Conservation (phyloP, 2,888 invertebrate species). For the Himalopsyche japonica region DNA sequence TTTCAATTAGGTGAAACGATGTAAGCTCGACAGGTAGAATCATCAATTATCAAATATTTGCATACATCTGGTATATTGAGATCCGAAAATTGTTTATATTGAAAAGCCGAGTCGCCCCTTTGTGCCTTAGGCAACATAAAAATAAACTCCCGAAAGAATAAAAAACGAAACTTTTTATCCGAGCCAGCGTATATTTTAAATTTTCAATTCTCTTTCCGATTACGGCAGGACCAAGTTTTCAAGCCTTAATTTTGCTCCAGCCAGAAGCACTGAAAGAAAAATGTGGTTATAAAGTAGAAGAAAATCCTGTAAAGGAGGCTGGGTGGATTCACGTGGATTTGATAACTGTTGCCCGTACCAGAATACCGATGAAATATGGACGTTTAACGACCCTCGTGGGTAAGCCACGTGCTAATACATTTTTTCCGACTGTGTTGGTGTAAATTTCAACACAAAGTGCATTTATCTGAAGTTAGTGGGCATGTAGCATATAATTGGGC, state of each 20-base stretch:
- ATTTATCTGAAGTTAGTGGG: conserved; percentile 4
- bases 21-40: background rate
- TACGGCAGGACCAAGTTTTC: background rate
- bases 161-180: background rate
- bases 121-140: background rate
- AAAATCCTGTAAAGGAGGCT: background rate
- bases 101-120: background rate
- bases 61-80: background rate
- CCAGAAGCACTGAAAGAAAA: background rate
- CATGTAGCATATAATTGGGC: background rate
- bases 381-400: conserved; percentile 29
- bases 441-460: background rate
- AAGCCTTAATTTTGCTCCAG: background rate
- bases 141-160: background rate
- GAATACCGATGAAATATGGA: conserved; percentile 28
- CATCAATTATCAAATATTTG: background rate
- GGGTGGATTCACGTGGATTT: conserved; percentile 25
- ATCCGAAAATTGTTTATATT: background rate
- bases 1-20: background rate
- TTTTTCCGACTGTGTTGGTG: background rate
- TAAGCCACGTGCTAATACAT: background rate
- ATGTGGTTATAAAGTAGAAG: background rate
- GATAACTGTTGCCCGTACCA: conserved; percentile 27
- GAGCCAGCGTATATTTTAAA: background rate
- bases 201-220: background rate